Evolutionary conservation across 1,140 invertebrate genomes (phyloP), one percentile per base, ranked within the genome.

Genomic region (Megalonaias nervosa): DNA sequence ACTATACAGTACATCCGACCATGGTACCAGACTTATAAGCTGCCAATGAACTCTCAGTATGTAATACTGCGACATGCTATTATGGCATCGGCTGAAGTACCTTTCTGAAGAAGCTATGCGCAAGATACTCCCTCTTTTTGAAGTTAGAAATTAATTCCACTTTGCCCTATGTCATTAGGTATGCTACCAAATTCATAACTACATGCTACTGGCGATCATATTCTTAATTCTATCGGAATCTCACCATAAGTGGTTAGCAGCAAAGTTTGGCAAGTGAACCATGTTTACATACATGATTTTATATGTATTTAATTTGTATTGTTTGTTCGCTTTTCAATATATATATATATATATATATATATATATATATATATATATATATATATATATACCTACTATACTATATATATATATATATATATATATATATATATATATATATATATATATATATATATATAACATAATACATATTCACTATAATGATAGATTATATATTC

Each of bases 111-210:
- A 66, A 2, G 1, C 19, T 66, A 15, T 15, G 21, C 0, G 21
- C 4, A 21, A 4, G 64, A 3, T 23, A 66, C 14, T 17, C 64
- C 14, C 21, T 66, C 21, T 66, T 1, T 16, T 4, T n/a, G 17
- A 16, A 3, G 23, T 9, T 9, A 6, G 65, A 4, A 3, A 17
- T 66, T 0, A 2, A 31, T 17, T 1, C 26, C 16, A n/a, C 17
- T 23, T 6, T 66, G 16, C 1, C n/a, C 1, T 0, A 21, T 66
- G 21, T 56, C 11, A 31, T 70, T 16, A 70, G 58, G 38, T 0
- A 70, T 57, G 68, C 68, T 16, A 70, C 68, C 38, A 17, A 13
- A 57, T 59, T 16, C 31, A 59, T 70, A 6, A 21, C 68, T 13
- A 13, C 55, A 12, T 70, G 68, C 15, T 70, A 70, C n/a, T 13